Percentiles rank a stretch among this genome's conserved stretches.
Conservation (phyloP, 2,113 vertebrate species). For the Parus major region DNA sequence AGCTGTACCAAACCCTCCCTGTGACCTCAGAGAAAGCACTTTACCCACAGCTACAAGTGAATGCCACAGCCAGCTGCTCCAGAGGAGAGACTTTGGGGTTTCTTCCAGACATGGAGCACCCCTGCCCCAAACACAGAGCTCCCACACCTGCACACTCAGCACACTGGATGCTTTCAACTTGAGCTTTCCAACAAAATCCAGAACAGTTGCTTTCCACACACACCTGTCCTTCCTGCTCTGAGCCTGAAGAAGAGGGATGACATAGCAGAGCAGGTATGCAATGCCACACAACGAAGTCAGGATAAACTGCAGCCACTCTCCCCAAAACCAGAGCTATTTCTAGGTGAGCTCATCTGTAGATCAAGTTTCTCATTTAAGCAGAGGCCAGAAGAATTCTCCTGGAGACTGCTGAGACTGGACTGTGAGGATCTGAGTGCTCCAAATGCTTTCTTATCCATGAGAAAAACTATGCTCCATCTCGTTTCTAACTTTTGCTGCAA, state of each 20-base stretch:
- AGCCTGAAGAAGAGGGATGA: neutral
- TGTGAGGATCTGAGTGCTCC: neutral
- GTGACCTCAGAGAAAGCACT: neutral
- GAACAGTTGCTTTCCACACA: neutral
- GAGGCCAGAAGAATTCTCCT: neutral
- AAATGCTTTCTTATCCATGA: neutral
- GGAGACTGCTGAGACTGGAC: neutral
- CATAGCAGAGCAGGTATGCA: neutral
- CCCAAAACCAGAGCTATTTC: neutral
- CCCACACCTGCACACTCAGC: neutral
- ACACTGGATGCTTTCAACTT: neutral
- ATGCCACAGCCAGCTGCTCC: neutral
- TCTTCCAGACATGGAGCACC: neutral
- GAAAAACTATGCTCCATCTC: neutral
- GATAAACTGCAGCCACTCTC: neutral
- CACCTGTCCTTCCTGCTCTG: neutral
- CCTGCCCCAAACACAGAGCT: neutral
- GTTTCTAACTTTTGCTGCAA: neutral
- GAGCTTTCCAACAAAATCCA: neutral
- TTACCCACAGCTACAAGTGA: neutral
- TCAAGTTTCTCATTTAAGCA: neutral
- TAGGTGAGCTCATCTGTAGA: neutral
- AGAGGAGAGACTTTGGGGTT: accelerated
- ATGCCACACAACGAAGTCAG: neutral
- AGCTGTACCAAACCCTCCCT: neutral